phyloP scores from a whole-genome alignment of 2,113 vertebrate genomes.

The Heterotis niloticus region DNA sequence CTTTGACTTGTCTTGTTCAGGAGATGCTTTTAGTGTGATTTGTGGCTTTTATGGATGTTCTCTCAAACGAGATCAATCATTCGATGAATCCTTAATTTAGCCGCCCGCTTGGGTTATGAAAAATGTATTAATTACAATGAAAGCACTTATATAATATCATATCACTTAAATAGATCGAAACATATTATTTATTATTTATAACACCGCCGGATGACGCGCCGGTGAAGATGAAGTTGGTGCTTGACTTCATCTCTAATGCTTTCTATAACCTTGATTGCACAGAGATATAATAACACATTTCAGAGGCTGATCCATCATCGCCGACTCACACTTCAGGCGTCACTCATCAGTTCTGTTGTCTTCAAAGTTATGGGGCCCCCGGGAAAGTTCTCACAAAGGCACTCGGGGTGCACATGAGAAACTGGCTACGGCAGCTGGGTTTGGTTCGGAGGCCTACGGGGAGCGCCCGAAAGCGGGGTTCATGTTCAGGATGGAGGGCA shows the following conservation, averaged over 20 bases:
- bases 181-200: conserved; percentile 30
- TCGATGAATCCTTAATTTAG: conserved; percentile 55
- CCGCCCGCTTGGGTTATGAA: conserved; percentile 55
- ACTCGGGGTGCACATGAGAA: too few relatives aligned
- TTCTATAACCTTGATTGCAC: conserved; percentile 14
- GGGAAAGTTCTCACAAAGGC: background rate
- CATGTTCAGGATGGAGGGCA: background rate
- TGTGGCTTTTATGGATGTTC: conserved; percentile 57
- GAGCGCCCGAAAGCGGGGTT: background rate
- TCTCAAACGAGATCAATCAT: conserved; percentile 54
- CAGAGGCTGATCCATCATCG: conserved; percentile 8
- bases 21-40: conserved; percentile 65
- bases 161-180: conserved; percentile 55
- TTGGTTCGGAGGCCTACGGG: background rate
- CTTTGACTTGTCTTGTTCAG: conserved; percentile 39
- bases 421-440: background rate
- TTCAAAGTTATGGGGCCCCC: background rate
- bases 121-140: conserved; percentile 68
- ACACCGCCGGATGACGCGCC: background rate
- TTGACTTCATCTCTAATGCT: conserved; percentile 11
- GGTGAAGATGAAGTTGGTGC: background rate
- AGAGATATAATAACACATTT: background rate
- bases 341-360: conserved; percentile 2
- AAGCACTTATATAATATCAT: conserved; percentile 48
- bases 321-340: background rate